phyloP scores from a whole-genome alignment of 2,797 vertebrate genomes.

The Oophaga sylvatica region DNA sequence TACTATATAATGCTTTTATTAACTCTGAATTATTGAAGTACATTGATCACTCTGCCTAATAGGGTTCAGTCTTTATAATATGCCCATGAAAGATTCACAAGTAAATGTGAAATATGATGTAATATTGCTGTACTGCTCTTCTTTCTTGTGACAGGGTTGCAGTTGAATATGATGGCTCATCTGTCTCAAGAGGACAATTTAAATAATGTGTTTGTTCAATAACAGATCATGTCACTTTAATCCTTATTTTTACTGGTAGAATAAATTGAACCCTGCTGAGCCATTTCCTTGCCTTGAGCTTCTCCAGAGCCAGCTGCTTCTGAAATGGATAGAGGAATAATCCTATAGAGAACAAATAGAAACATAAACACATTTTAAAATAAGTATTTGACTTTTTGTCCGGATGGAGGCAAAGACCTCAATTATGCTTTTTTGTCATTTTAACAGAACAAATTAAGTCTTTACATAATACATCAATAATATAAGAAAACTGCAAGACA shows the following conservation, averaged over 20 bases:
- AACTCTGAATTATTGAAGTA: constrained; percentile 16
- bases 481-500: too few relatives aligned
- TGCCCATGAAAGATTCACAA: constrained; percentile 11
- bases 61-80: neutral
- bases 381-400: constrained; percentile 3
- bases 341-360: neutral
- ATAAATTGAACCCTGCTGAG: constrained; percentile 42
- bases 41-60: neutral
- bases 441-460: neutral
- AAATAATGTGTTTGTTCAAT: constrained; percentile 42
- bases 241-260: constrained; percentile 39
- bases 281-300: constrained; percentile 32
- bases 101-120: constrained; percentile 10
- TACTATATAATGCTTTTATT: neutral
- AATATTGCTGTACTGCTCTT: constrained; percentile 17
- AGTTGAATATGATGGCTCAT: constrained; percentile 20
- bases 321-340: constrained; percentile 44
- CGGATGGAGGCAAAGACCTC: neutral
- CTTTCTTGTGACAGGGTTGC: constrained; percentile 5
- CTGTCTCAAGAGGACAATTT: constrained; percentile 47
- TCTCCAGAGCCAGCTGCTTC: constrained; percentile 41
- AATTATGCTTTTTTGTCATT: neutral
- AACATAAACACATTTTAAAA: neutral
- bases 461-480: too few relatives aligned
- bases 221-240: constrained; percentile 53